Percentiles rank a stretch among this genome's conserved stretches.
Evolutionary conservation across 2,888 invertebrate species (phyloP).

Genomic region (Trichogramma evanescens): DNA sequence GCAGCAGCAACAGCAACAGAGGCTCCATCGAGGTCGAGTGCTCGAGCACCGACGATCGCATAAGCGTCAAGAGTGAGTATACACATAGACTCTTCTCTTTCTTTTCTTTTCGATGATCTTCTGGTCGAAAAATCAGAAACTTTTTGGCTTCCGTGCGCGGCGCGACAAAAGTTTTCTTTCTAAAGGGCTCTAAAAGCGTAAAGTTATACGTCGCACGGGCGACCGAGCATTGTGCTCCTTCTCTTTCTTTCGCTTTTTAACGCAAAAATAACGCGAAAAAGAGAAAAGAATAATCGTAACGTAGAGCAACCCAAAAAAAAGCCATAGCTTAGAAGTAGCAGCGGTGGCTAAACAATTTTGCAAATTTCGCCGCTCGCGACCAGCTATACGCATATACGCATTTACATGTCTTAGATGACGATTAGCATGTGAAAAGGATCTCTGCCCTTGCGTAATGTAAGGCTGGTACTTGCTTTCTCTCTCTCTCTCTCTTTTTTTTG

Average conservation of each 20-base stretch:
- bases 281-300: too few relatives aligned
- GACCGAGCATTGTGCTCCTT: conserved; percentile 5
- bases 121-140: not conserved
- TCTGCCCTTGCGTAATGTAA: not conserved
- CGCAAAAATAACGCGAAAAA: conserved; percentile 2
- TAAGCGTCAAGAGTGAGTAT: conserved; percentile 65
- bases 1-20: conserved; percentile 27
- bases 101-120: not conserved
- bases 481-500: not conserved
- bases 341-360: too few relatives aligned
- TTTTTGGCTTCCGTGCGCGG: not conserved
- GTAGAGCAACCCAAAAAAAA: too few relatives aligned
- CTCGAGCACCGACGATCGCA: conserved; percentile 52
- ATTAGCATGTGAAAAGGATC: conserved; percentile 20
- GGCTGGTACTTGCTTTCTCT: conserved; percentile 1
- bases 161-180: not conserved
- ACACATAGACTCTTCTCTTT: conserved; percentile 21
- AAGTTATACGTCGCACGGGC: conserved; percentile 1
- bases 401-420: conserved; percentile 20
- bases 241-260: not conserved
- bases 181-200: too few relatives aligned
- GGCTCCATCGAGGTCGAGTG: conserved; percentile 62
- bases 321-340: too few relatives aligned
- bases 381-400: not conserved
- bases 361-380: too few relatives aligned